Conservation (phyloP, 1,140 invertebrate genomes). For the Sinella curviseta region DNA sequence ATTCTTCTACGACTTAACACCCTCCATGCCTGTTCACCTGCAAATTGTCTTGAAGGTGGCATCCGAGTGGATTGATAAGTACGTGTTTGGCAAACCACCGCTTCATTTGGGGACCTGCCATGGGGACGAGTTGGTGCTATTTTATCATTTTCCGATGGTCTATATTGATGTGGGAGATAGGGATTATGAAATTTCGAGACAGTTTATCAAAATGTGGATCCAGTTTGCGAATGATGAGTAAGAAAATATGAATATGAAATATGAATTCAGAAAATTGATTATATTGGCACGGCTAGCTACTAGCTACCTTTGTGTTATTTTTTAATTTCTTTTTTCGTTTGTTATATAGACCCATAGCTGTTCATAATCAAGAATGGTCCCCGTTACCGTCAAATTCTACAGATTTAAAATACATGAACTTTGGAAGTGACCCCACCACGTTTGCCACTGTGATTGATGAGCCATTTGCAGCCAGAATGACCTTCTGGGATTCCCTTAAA, state of each 20-base stretch:
- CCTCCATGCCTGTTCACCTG: background rate
- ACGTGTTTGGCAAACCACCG: background rate
- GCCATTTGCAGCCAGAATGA: slow-evolving; percentile 9
- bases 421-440: background rate
- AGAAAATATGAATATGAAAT: background rate
- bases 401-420: background rate
- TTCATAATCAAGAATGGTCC: background rate
- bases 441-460: background rate
- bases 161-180: background rate
- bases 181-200: slow-evolving; percentile 23
- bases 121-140: slow-evolving; percentile 7
- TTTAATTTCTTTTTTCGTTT: background rate
- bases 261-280: background rate
- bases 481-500: slow-evolving; percentile 7
- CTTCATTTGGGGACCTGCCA: background rate
- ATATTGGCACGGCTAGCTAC: background rate
- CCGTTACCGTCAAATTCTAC: background rate
- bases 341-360: background rate
- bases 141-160: slow-evolving; percentile 6
- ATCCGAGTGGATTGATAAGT: background rate
- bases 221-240: slow-evolving; percentile 23
- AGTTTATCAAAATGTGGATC: background rate
- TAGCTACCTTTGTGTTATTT: background rate
- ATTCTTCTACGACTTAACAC: slow-evolving; percentile 4
- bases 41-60: background rate